These are phyloP conservation scores for Drosophila kikkawai DNA, from an alignment of 1,140 invertebrate genomes.

Conservation along the genomic window DNA sequence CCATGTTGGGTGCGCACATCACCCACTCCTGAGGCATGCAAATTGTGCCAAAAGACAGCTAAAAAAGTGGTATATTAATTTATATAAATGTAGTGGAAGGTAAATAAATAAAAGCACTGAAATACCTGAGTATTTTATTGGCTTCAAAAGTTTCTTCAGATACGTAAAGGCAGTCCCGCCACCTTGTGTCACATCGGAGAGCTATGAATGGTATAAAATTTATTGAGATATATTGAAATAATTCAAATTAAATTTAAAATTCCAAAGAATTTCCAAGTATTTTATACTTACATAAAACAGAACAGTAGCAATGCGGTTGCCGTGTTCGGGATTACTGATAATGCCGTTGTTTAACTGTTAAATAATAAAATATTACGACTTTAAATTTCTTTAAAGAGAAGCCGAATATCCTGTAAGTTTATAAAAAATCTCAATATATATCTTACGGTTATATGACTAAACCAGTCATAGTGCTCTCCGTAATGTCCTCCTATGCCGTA, in stretches of 20 bases:
- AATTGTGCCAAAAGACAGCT: conserved; percentile 98
- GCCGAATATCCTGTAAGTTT: too few relatives aligned
- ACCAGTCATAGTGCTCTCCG: conserved; percentile 89
- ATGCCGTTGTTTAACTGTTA: conserved; percentile 27
- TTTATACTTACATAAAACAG: conserved; percentile 76
- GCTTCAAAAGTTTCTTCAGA: conserved; percentile 92
- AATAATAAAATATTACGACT: neutral
- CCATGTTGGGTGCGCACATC: conserved; percentile 96
- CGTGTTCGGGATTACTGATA: conserved; percentile 38
- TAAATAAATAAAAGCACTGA: neutral
- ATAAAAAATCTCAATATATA: neutral
- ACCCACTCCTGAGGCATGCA: conserved; percentile 95
- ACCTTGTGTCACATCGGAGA: conserved; percentile 97
- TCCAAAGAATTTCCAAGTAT: neutral
- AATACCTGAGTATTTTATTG: conserved; percentile 88
- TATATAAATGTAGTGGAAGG: neutral
- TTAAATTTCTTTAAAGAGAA: neutral
- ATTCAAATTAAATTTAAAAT: neutral
- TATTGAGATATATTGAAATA: too few relatives aligned
- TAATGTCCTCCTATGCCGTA: conserved; percentile 91
- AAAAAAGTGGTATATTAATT: conserved; percentile 72
- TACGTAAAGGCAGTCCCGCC: conserved; percentile 97
- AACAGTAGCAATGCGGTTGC: conserved; percentile 81
- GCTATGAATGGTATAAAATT: conserved; percentile 86
- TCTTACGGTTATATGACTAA: conserved; percentile 36